A percentile compares a stretch with the other conserved stretches of the same genome.
Evolutionary conservation across 2,888 invertebrate genomes (phyloP).

Genomic region (Rhaphigaster nebulosa): DNA sequence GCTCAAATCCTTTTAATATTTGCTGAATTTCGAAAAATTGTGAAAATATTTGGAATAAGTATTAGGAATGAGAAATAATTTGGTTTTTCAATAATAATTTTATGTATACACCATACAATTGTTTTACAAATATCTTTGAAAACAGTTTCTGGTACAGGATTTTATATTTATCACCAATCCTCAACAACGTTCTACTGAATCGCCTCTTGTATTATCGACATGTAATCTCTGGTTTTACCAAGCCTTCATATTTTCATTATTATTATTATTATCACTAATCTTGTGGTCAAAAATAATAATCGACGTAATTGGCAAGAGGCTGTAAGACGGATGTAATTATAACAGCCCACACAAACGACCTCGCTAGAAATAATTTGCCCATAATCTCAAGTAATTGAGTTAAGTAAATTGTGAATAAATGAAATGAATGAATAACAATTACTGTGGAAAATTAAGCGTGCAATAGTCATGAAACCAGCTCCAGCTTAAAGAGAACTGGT

Average conservation of each 20-base stretch:
- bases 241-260: background rate
- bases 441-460: background rate
- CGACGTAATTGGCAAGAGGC: background rate
- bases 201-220: background rate
- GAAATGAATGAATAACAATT: background rate
- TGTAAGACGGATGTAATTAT: background rate
- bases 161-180: background rate
- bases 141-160: background rate
- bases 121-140: too few species aligned
- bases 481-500: background rate
- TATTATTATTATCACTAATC: background rate
- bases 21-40: too few species aligned
- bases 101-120: too few species aligned
- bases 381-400: background rate
- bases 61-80: too few species aligned
- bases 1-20: too few species aligned
- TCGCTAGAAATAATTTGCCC: background rate
- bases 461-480: background rate
- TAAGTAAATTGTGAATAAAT: background rate
- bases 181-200: too few species aligned
- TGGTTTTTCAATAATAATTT: too few species aligned
- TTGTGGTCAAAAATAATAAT: background rate
- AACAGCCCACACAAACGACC: background rate
- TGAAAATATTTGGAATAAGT: too few species aligned
- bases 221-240: background rate